These are phyloP conservation scores for Molossus molossus DNA, from an alignment of 2,797 vertebrate species.

Conservation along the genomic window DNA sequence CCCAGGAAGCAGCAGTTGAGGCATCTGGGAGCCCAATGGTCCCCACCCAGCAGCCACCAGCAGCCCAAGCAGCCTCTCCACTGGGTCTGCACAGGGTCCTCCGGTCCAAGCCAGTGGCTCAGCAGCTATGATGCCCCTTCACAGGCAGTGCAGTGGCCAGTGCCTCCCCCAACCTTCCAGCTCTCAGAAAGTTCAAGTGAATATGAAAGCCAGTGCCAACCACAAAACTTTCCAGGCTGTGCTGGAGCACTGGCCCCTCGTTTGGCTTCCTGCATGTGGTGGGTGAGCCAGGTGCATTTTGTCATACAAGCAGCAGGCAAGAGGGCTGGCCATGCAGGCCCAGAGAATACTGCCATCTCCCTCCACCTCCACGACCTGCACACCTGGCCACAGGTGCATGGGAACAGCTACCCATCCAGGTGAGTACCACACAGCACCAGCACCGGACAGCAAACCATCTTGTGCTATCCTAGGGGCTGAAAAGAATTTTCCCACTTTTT, in stretches of 20 bases:
- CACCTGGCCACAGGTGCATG: neutral
- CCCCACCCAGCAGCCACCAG: rapidly evolving
- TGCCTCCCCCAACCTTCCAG: no score
- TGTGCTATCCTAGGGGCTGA: neutral
- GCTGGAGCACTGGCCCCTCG: neutral
- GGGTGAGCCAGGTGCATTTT: neutral
- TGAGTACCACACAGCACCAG: rapidly evolving
- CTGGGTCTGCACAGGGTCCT: neutral
- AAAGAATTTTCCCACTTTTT: neutral
- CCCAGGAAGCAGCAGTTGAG: neutral
- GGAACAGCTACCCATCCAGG: neutral
- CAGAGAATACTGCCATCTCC: neutral
- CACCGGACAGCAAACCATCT: neutral
- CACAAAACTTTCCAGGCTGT: neutral
- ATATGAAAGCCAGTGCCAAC: neutral
- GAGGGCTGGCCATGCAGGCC: neutral
- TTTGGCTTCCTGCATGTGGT: neutral
- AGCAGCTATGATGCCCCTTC: neutral
- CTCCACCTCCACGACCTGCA: neutral
- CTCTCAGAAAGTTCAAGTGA: neutral
- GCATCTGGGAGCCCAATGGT: no score
- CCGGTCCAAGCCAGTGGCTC: neutral
- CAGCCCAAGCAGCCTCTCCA: neutral
- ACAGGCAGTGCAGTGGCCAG: neutral
- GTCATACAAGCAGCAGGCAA: neutral